These are phyloP conservation scores for Lymantria monacha DNA, from an alignment of 2,888 invertebrate species.

Conservation along the genomic window DNA sequence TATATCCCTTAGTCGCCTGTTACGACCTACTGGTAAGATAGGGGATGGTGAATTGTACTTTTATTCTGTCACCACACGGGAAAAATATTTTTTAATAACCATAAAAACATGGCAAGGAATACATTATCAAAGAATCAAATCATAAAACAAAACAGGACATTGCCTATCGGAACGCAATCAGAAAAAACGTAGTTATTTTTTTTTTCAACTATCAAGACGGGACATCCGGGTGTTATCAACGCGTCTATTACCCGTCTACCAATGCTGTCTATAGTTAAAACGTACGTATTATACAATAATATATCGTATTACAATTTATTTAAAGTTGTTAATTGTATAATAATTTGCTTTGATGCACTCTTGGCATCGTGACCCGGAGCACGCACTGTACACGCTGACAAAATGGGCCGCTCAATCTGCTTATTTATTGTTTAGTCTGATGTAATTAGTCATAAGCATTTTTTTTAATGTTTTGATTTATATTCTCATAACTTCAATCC, in stretches of 20 bases:
- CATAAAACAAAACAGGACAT: constrained; percentile 29
- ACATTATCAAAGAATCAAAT: constrained; percentile 25
- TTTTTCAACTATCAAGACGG: constrained; percentile 27
- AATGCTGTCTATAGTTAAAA: neutral
- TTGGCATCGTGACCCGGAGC: constrained; percentile 33
- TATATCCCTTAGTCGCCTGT: no score
- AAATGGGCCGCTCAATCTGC: constrained; percentile 21
- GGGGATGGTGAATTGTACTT: no score
- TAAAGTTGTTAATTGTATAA: constrained; percentile 10
- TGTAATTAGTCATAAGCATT: constrained; percentile 15
- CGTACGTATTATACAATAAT: constrained; percentile 1
- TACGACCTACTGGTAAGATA: no score
- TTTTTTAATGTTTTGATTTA: neutral
- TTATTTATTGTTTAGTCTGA: constrained; percentile 24
- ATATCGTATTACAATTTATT: neutral
- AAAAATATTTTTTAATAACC: neutral
- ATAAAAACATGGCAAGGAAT: constrained; percentile 20
- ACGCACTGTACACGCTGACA: constrained; percentile 33
- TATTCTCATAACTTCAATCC: no score
- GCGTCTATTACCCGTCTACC: constrained; percentile 45
- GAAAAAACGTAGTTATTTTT: constrained; percentile 9
- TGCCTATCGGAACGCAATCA: constrained; percentile 11
- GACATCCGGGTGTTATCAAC: constrained; percentile 47
- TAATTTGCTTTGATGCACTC: constrained; percentile 13
- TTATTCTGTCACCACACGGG: no score